Conservation (phyloP, 23 tunicate species). For the Styela clava region DNA sequence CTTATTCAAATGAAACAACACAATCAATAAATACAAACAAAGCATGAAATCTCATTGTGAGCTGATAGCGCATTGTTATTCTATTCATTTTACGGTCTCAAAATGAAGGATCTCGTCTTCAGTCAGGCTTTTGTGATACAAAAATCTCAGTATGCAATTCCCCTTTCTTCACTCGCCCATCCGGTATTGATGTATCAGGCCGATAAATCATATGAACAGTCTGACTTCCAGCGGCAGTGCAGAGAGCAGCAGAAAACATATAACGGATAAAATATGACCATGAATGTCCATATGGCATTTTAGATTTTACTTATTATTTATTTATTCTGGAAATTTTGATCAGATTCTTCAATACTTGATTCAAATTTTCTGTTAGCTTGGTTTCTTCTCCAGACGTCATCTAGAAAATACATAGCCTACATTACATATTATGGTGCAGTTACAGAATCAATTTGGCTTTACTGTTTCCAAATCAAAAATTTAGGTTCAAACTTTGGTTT, state of each 20-base stretch:
- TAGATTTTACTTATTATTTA: not conserved
- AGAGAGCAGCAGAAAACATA: slow-evolving; percentile 27
- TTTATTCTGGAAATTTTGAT: not conserved
- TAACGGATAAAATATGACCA: slow-evolving; percentile 33
- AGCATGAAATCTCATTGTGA: too few relatives aligned
- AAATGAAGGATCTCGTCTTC: too few relatives aligned
- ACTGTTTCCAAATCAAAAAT: too few relatives aligned
- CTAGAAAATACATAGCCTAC: too few relatives aligned
- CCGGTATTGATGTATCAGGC: slow-evolving; percentile 78
- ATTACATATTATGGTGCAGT: too few relatives aligned
- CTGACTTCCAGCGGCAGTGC: slow-evolving; percentile 60
- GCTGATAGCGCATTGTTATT: too few relatives aligned
- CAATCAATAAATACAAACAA: too few relatives aligned
- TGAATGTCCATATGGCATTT: slow-evolving; percentile 67
- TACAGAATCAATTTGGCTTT: too few relatives aligned
- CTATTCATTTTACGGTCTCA: too few relatives aligned
- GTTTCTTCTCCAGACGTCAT: slow-evolving; percentile 94
- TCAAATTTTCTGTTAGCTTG: slow-evolving; percentile 49
- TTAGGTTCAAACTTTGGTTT: too few relatives aligned
- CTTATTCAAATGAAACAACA: too few relatives aligned
- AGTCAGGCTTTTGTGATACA: slow-evolving; percentile 13
- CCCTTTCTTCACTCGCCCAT: slow-evolving; percentile 73
- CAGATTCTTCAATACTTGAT: not conserved
- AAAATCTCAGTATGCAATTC: slow-evolving; percentile 83
- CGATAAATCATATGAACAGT: slow-evolving; percentile 69